A percentile compares a stretch with the other conserved stretches of the same genome.
Evolutionary conservation across 2,797 vertebrate genomes (phyloP).

Genomic region (Myoxocephalus aenaeus): DNA sequence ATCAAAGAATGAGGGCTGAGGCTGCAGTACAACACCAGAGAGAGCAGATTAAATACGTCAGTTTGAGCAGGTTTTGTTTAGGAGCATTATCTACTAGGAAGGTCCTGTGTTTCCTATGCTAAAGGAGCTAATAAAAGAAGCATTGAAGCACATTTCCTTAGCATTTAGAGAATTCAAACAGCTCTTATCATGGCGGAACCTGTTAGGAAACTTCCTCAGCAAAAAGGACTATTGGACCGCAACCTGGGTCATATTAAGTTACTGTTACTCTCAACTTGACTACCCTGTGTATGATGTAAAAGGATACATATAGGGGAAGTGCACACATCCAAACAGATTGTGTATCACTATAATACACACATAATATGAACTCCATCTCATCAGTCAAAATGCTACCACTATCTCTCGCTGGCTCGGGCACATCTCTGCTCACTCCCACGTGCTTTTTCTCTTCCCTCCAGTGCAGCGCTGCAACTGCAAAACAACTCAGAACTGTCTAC

Average conservation of each 20-base stretch:
- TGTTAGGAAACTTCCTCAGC: too few species aligned
- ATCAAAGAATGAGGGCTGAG: too few species aligned
- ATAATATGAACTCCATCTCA: background rate
- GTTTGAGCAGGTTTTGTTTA: too few species aligned
- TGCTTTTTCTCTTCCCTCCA: constrained; percentile 54
- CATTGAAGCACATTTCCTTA: too few species aligned
- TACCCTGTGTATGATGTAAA: constrained; percentile 13
- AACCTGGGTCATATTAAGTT: constrained; percentile 32
- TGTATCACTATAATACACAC: background rate
- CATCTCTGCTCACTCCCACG: constrained; percentile 62
- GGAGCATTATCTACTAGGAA: too few species aligned
- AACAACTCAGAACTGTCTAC: constrained; percentile 36
- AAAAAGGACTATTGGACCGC: too few species aligned
- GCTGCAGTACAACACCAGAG: too few species aligned
- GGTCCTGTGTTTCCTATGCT: too few species aligned
- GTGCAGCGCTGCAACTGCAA: constrained; percentile 31
- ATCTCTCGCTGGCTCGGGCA: constrained; percentile 35
- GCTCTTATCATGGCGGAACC: too few species aligned
- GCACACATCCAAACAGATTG: background rate
- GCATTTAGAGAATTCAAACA: too few species aligned
- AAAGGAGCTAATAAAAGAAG: too few species aligned
- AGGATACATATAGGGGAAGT: background rate
- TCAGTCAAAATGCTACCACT: constrained; percentile 21
- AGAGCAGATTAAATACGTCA: too few species aligned
- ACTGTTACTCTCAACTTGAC: constrained; percentile 4